Base-by-base conservation (phyloP, 1,140 invertebrate genomes). In the Ptiloglossa arizonensis region DNA sequence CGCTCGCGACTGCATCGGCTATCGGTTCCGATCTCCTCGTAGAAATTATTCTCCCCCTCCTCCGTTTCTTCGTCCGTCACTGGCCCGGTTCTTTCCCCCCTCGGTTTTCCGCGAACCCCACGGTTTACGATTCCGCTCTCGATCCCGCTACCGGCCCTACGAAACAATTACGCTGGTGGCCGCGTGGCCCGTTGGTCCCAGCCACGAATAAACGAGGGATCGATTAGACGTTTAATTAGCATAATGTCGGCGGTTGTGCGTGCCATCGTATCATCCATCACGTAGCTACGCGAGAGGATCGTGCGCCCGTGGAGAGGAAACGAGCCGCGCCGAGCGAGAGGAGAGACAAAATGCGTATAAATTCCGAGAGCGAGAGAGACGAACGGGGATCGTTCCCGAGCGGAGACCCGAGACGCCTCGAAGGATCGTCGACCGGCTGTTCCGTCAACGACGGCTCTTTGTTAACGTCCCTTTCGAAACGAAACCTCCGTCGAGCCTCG, bases 221-320 rank as follows among this genome's bases (percentile, higher is more conserved):
- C 86, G 85, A 88, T 88, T 87, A 87, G 86, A 86, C 80, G 64
- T 87, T 85, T 85, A 88, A 87, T 89, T 87, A 89, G 79, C 84
- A 86, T 87, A 88, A 87, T 63, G 79, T 54, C 69, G 69, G 77
- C 52, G 63, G 59, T 77, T 74, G 60, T 82, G 85, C 83, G 70
- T 86, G 86, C 71, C 70, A 62, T 81, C 66, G 77, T 72, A 76
- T 83, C 83, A 87, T 89, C 82, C 78, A 87, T 89, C 87, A 87
- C 57, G 73, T 24, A 5, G 46, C 27, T 29, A n/a, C 44, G 62
- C 44, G 17, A 48, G 27, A 32, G 27, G 27, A 66, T 66, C 63
- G 63, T 50, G 63, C 48, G n/a, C 48, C n/a, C 48, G 13, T 13
- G 32, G 1, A 29, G 52, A 46, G 6, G 67, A 3, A 52, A 17